These are phyloP conservation scores for Chironomus riparius DNA, from an alignment of 2,888 invertebrate genomes.

Conservation along the genomic window DNA sequence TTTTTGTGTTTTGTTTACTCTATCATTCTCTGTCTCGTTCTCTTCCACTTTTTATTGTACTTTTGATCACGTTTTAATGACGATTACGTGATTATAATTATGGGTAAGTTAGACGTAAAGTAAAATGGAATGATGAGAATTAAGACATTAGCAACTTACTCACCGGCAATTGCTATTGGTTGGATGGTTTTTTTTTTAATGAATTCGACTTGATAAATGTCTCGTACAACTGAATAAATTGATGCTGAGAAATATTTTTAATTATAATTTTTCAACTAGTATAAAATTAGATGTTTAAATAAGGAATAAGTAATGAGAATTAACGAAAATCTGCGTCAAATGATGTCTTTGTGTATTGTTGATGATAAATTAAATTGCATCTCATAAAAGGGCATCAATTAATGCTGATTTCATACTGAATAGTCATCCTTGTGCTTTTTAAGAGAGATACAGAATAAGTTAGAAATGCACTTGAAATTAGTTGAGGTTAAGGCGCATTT, in stretches of 20 bases:
- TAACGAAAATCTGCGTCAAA: too few species aligned
- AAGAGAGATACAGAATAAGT: too few species aligned
- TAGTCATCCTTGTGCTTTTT: not conserved
- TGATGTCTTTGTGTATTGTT: too few species aligned
- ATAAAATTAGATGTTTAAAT: too few species aligned
- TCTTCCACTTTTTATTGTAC: not conserved
- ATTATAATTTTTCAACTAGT: too few species aligned
- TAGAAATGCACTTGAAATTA: not conserved
- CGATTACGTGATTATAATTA: slow-evolving; percentile 24
- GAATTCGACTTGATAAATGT: not conserved
- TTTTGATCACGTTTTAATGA: slow-evolving; percentile 23
- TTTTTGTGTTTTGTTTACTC: not conserved
- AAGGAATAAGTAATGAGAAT: too few species aligned
- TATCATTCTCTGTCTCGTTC: not conserved
- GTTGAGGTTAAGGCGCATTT: not conserved
- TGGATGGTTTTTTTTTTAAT: not conserved
- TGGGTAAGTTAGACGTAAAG: not conserved
- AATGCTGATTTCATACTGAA: not conserved
- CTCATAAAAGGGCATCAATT: not conserved
- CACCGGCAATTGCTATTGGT: not conserved
- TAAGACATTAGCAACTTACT: slow-evolving; percentile 6
- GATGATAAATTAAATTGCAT: not conserved
- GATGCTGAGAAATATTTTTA: too few species aligned
- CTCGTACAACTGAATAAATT: too few species aligned
- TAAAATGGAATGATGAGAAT: not conserved